Conservation (phyloP, 1,140 invertebrate genomes). For the Pogonomyrmex barbatus region DNA sequence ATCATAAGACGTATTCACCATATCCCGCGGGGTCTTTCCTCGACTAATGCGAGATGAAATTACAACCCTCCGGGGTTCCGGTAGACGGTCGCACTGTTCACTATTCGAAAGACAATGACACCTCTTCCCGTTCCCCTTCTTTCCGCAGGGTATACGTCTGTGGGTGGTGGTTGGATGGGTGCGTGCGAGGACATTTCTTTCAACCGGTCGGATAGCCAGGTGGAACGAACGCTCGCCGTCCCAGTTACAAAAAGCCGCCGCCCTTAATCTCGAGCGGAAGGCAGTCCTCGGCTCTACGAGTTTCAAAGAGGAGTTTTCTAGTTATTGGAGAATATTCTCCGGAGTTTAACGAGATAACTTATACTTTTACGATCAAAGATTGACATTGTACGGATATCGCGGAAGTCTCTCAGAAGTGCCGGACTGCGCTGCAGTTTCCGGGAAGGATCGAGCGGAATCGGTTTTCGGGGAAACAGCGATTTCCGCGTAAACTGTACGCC, state of each 20-base stretch:
- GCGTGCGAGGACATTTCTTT: constrained; percentile 63
- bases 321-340: constrained; percentile 67
- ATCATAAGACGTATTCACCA: constrained; percentile 74
- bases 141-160: not conserved
- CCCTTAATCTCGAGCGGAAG: constrained; percentile 67
- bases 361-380: constrained; percentile 70
- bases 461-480: constrained; percentile 25
- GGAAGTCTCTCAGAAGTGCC: constrained; percentile 41
- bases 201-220: constrained; percentile 64
- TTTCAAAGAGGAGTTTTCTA: constrained; percentile 67
- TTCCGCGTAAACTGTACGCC: constrained; percentile 19
- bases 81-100: constrained; percentile 67
- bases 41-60: constrained; percentile 78
- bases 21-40: constrained; percentile 68
- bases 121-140: constrained; percentile 2
- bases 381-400: constrained; percentile 58
- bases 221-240: constrained; percentile 58
- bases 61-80: constrained; percentile 72
- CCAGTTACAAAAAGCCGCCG: constrained; percentile 62
- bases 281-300: not conserved
- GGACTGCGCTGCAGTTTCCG: constrained; percentile 37
- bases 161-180: not conserved
- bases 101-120: constrained; percentile 66
- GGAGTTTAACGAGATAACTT: constrained; percentile 72
- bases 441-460: constrained; percentile 14